Evolutionary conservation across 1,140 invertebrate genomes (phyloP).

Genomic region (Reticulitermes speratus): DNA sequence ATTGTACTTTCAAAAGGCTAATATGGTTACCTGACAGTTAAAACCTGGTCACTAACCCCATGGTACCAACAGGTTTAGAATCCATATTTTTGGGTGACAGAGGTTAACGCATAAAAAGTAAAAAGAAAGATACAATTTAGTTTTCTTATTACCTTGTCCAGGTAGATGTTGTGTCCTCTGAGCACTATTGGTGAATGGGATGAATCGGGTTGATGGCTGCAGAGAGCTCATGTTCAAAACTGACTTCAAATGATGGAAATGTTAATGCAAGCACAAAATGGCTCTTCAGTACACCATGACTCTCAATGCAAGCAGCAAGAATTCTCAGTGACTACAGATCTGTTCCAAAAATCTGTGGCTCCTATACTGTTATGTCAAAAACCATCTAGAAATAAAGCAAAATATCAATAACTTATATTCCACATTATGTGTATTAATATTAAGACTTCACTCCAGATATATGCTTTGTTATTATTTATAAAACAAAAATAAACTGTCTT

Average conservation of each 20-base stretch:
- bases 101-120: too few species aligned
- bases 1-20: too few species aligned
- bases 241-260: neutral
- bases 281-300: neutral
- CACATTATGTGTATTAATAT: too few species aligned
- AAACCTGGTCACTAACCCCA: too few species aligned
- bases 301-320: neutral
- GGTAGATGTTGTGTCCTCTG: slow-evolving; percentile 52
- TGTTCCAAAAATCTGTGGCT: neutral
- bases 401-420: neutral
- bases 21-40: too few species aligned
- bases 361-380: neutral
- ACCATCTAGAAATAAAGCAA: neutral
- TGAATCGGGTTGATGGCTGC: slow-evolving; percentile 52
- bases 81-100: too few species aligned
- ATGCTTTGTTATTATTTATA: too few species aligned
- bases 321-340: neutral
- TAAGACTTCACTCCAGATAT: too few species aligned
- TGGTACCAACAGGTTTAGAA: too few species aligned
- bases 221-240: slow-evolving; percentile 51
- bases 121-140: too few species aligned
- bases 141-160: slow-evolving; percentile 46
- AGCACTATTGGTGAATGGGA: slow-evolving; percentile 51
- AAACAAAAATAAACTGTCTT: too few species aligned
- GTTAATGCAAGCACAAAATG: neutral